Percentiles rank a stretch among this genome's conserved stretches.
Conservation (phyloP, 2,888 invertebrate genomes). For the Unio pictorum region DNA sequence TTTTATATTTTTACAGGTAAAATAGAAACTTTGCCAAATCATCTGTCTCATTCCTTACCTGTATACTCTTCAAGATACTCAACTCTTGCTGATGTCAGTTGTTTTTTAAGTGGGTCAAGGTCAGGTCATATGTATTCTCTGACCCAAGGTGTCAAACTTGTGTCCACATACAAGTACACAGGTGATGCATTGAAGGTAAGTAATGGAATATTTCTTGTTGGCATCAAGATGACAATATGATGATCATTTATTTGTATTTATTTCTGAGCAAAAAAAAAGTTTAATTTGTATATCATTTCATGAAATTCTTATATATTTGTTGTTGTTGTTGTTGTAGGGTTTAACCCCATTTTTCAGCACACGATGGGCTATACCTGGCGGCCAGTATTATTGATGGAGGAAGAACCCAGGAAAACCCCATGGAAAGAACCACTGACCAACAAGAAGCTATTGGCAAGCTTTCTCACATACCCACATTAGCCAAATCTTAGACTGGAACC, state of each 20-base stretch:
- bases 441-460: no score
- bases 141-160: constrained; percentile 70
- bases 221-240: background rate
- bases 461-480: no score
- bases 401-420: no score
- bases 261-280: no score
- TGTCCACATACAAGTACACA: constrained; percentile 76
- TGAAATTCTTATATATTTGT: background rate
- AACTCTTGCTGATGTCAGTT: constrained; percentile 76
- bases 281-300: background rate
- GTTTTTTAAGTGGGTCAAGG: constrained; percentile 78
- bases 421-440: no score
- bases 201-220: background rate
- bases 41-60: constrained; percentile 10
- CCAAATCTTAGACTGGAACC: no score
- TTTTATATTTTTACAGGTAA: no score
- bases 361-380: no score
- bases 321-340: no score
- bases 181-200: constrained; percentile 74
- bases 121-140: constrained; percentile 82
- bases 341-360: no score
- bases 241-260: background rate
- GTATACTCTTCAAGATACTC: constrained; percentile 34
- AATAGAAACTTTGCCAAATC: background rate
- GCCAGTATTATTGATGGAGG: no score